Evolutionary conservation across 2,797 vertebrate genomes (phyloP).

Genomic region (Chaetodon trifasciatus): DNA sequence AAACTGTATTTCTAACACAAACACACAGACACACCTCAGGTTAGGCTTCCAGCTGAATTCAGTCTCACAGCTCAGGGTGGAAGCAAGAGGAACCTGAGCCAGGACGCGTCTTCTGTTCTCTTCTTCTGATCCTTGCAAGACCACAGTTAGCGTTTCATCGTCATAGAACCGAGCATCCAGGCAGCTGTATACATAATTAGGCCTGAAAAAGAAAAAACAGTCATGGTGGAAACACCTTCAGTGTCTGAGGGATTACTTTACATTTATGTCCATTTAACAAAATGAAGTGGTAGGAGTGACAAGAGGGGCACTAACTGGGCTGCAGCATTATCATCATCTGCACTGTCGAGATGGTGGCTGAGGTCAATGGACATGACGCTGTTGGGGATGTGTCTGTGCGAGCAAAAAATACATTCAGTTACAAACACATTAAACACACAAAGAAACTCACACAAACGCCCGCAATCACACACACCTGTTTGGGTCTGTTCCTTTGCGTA

Average conservation of each 20-base stretch:
- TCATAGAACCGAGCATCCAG: slow-evolving; percentile 97
- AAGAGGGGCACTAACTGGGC: slow-evolving; percentile 83
- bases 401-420: not conserved
- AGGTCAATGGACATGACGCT: slow-evolving; percentile 90
- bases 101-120: slow-evolving; percentile 88
- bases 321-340: slow-evolving; percentile 71
- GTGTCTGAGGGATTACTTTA: not conserved
- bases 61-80: slow-evolving; percentile 84
- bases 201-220: slow-evolving; percentile 50
- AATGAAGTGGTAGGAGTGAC: not conserved
- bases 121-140: slow-evolving; percentile 88
- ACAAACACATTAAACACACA: slow-evolving; percentile 7
- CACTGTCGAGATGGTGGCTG: slow-evolving; percentile 83
- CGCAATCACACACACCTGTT: slow-evolving; percentile 81
- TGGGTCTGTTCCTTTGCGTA: slow-evolving; percentile 92
- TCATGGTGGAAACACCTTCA: not conserved
- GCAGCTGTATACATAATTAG: slow-evolving; percentile 87
- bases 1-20: not conserved
- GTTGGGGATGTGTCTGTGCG: slow-evolving; percentile 85
- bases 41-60: slow-evolving; percentile 88
- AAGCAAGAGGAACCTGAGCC: slow-evolving; percentile 92
- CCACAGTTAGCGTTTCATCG: slow-evolving; percentile 93
- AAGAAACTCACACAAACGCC: not conserved
- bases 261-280: not conserved
- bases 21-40: slow-evolving; percentile 86